Conservation (phyloP, 2,888 invertebrate genomes). For the Bugula neritina region DNA sequence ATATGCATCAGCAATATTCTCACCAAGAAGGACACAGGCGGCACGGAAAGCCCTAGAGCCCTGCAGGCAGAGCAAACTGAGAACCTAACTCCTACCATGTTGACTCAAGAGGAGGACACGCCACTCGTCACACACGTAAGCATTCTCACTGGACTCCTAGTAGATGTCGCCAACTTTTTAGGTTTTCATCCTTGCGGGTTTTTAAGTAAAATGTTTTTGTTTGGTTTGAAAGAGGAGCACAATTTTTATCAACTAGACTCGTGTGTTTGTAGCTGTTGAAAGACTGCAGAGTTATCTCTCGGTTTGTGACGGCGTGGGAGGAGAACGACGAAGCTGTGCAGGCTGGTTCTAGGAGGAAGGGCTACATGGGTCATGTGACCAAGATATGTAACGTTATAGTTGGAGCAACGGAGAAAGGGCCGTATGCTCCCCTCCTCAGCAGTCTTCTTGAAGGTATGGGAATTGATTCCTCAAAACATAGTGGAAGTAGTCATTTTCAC, state of each 20-base stretch:
- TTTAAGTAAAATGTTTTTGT: no score
- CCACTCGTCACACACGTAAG: constrained; percentile 14
- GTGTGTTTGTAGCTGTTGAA: constrained; percentile 64
- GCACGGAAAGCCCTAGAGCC: not conserved
- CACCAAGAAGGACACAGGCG: not conserved
- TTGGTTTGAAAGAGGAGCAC: no score
- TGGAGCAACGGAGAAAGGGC: constrained; percentile 51
- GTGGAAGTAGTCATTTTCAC: no score
- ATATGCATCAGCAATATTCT: constrained; percentile 67
- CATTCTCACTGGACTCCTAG: not conserved
- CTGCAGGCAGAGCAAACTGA: not conserved
- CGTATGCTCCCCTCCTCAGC: constrained; percentile 51
- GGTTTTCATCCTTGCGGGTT: no score
- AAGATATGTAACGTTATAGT: constrained; percentile 57
- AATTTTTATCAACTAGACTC: not conserved
- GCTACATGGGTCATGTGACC: constrained; percentile 64
- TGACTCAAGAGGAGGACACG: constrained; percentile 23
- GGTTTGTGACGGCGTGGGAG: constrained; percentile 75
- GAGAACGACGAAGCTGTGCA: constrained; percentile 60
- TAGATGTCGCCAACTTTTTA: not conserved
- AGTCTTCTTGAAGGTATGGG: constrained; percentile 48
- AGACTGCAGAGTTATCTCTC: constrained; percentile 72
- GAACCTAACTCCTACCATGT: not conserved
- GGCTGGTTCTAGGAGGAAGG: constrained; percentile 50
- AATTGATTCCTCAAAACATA: no score